Base-by-base conservation (phyloP, 2,113 vertebrate genomes). In the Phrynosoma platyrhinos region DNA sequence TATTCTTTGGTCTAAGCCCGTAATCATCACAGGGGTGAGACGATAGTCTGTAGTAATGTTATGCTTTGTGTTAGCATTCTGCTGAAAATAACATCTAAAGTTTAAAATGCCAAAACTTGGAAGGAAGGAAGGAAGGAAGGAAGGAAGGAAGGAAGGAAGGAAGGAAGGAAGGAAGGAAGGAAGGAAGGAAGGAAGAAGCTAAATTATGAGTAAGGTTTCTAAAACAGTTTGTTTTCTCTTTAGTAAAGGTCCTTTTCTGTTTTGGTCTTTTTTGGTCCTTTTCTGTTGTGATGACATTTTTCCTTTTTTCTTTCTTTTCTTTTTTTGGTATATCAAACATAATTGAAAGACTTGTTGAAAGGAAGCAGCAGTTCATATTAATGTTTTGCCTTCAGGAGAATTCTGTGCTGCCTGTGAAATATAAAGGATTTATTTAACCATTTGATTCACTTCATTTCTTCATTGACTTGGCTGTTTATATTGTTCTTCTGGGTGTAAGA, bases 401-500 rank as follows among this genome's bases (percentile, higher is more conserved):
- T 36, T 52, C 5, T 14, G 10, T 53, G 27, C 42, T 40, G 52
- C n/a, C 27, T 90, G 88, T 21, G 82, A 82, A 69, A 40, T 86
- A 80, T 40, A 90, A 91, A 79, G 13, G 9, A 30, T 52, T 85
- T 79, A 91, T 89, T 91, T 91, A 30, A 92, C 86, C 53, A 87
- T 78, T 13, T 80, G 25, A 78, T 27, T 79, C 86, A 55, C 47
- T 84, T 84, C 76, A 82, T n/a, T 83, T 91, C 55, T 36, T 84
- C 47, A 71, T 0, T 6, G 0, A 9, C n/a, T 9, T 68, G 1
- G 90, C 90, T 89, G 71, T 82, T 92, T 47, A 27, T 42, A 3
- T 1, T 88, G 55, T 92, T 89, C 90, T 82, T 55, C 82, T 90
- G 83, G 84, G 92, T 91, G 76, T 40, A 79, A 85, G 66, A n/a